A percentile compares a stretch with the other conserved stretches of the same genome.
Conservation (phyloP, 1,140 invertebrate genomes). For the Saccostrea cuccullata region DNA sequence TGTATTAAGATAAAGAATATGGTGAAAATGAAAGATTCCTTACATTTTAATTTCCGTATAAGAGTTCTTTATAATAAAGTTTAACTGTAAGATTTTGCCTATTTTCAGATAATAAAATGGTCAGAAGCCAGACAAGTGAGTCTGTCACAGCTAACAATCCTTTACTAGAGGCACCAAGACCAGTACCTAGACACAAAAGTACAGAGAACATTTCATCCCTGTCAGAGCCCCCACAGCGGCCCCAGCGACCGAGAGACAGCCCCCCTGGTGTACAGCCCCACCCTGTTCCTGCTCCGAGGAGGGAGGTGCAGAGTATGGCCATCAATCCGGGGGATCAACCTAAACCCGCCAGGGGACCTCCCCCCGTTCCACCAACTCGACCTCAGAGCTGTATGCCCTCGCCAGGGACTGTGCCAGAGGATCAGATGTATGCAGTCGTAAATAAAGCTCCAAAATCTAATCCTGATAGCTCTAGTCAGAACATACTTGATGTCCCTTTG, state of each 20-base stretch:
- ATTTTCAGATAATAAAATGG: conserved; percentile 15
- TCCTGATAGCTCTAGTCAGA: background rate
- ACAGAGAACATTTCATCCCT: conserved; percentile 61
- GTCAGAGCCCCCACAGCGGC: conserved; percentile 55
- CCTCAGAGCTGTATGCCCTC: conserved; percentile 13
- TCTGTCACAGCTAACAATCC: conserved; percentile 44
- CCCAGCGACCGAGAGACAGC: conserved; percentile 56
- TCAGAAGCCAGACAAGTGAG: conserved; percentile 75
- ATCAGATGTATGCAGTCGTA: background rate
- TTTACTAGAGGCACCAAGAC: conserved; percentile 51
- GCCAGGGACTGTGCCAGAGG: background rate
- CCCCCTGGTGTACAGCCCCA: conserved; percentile 50
- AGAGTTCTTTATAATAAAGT: background rate
- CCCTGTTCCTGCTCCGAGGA: conserved; percentile 64
- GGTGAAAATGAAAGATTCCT: no score
- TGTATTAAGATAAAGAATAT: no score
- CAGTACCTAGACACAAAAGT: conserved; percentile 57
- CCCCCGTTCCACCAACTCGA: conserved; percentile 25
- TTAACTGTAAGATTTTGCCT: background rate
- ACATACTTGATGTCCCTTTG: conserved; percentile 55
- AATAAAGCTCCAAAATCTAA: background rate
- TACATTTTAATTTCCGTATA: background rate
- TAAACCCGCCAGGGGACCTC: conserved; percentile 15
- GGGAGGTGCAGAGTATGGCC: conserved; percentile 56
- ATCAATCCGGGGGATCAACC: background rate